These are phyloP conservation scores for Meganola albula DNA, from an alignment of 2,888 invertebrate species.

Conservation along the genomic window DNA sequence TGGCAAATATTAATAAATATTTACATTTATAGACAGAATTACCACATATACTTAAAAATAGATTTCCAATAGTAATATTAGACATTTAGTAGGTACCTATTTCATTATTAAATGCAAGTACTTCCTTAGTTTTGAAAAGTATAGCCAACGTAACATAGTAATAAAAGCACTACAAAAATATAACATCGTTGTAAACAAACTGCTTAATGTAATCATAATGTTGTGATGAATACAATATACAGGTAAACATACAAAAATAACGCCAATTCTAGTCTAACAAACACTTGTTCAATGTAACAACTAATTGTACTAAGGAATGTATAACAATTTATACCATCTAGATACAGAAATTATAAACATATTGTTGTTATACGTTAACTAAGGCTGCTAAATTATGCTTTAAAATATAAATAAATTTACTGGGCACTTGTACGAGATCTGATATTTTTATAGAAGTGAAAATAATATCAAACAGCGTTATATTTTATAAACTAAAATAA, in stretches of 20 bases:
- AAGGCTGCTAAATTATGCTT: constrained; percentile 61
- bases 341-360: constrained; percentile 77
- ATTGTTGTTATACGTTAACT: constrained; percentile 44
- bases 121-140: constrained; percentile 16
- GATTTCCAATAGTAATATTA: constrained; percentile 33
- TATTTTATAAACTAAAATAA: constrained; percentile 19
- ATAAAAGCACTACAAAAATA: constrained; percentile 48
- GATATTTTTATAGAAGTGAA: constrained; percentile 4
- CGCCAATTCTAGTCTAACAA: constrained; percentile 34
- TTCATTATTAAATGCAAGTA: constrained; percentile 16
- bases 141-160: constrained; percentile 19
- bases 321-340: constrained; percentile 50
- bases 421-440: constrained; percentile 30
- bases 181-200: constrained; percentile 36
- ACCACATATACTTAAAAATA: constrained; percentile 33
- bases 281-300: constrained; percentile 58
- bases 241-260: constrained; percentile 34
- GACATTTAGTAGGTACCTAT: too few species aligned
- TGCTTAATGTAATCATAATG: constrained; percentile 38
- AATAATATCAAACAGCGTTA: constrained; percentile 38
- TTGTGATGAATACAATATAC: constrained; percentile 45
- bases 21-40: constrained; percentile 43
- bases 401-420: constrained; percentile 46
- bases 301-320: constrained; percentile 57
- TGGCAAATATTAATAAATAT: constrained; percentile 52